Evolutionary conservation across 2,113 vertebrate genomes (phyloP), one percentile per base, ranked within the genome.

Genomic region (Pimephales promelas): DNA sequence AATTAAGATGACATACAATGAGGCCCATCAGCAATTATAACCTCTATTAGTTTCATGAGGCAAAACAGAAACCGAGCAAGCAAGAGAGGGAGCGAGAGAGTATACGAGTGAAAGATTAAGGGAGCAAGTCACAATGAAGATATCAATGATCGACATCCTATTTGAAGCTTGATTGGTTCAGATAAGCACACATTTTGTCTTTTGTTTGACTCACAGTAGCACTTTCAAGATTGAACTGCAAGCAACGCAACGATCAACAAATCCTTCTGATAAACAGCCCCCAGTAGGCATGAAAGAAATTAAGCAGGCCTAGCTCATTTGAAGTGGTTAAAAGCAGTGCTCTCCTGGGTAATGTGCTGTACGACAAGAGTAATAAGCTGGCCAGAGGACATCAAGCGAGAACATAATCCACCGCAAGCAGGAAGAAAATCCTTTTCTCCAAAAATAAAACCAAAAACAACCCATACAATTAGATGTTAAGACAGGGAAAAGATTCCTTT

Each of bases 11-110:
- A 78, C 86, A 52, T 59, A 89, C 88, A 86, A 88, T 86, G 90
- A 89, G 84, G 84, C 90, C 88, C 81, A 87, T 92, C 83, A 78
- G 89, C 89, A 90, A 93, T 92, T 93, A 93, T 91, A 91, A 88
- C 82, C 83, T 74, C 75, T 71, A 89, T 89, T 87, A 91, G 86
- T 72, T 72, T 36, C 74, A 85, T 40, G 45, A 82, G 56, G 34
- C 43, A 59, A 22, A 61, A 83, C 34, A 71, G 47, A 77, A 52
- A 31, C 47, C 49, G 13, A 34, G 40, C 57, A 49, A 82, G 16
- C n/a, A 43, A 85, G 64, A 62, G 31, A 85, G 45, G 22, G 45
- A 84, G 54, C 26, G 10, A 49, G 83, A 0, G 43, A 34, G 20
- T 13, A n/a, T 5, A n/a, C 61, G 45, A 82, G 28, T 5, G 47